Evolutionary conservation across 2,797 vertebrate genomes (phyloP).

Genomic region (Gadopsis bispinosus): DNA sequence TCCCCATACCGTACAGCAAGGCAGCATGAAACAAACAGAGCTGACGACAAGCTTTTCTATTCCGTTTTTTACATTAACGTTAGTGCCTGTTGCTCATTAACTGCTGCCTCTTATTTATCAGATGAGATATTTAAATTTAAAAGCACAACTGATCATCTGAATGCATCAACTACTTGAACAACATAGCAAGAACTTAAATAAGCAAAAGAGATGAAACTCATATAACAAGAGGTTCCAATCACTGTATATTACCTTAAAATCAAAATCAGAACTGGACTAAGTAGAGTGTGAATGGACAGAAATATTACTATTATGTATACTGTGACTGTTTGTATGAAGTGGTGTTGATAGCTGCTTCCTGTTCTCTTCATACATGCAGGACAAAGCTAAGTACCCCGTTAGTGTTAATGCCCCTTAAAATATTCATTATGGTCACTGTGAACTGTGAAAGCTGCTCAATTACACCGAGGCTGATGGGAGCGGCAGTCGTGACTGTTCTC

Average conservation of each 20-base stretch:
- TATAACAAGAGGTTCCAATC: neutral
- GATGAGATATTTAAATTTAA: neutral
- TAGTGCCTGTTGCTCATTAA: neutral
- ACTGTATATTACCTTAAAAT: neutral
- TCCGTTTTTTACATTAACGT: neutral
- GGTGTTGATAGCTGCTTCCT: constrained; percentile 42
- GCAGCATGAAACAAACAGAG: constrained; percentile 1
- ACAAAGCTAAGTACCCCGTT: constrained; percentile 46
- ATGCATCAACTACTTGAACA: neutral
- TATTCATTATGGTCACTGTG: constrained; percentile 71
- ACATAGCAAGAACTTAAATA: neutral
- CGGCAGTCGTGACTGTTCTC: constrained; percentile 63
- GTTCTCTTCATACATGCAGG: constrained; percentile 26
- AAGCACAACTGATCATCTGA: constrained; percentile 21
- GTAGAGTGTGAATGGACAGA: constrained; percentile 1
- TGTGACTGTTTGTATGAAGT: constrained; percentile 23
- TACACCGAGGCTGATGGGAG: constrained; percentile 60
- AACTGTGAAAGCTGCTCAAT: constrained; percentile 60
- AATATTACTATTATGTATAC: neutral
- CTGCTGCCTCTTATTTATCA: neutral
- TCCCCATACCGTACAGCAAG: neutral
- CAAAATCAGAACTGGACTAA: neutral
- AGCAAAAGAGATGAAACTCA: neutral
- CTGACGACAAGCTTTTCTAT: neutral
- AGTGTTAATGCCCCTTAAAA: constrained; percentile 68